These are phyloP conservation scores for Lochmaea crataegi DNA, from an alignment of 2,888 invertebrate species.

Conservation along the genomic window DNA sequence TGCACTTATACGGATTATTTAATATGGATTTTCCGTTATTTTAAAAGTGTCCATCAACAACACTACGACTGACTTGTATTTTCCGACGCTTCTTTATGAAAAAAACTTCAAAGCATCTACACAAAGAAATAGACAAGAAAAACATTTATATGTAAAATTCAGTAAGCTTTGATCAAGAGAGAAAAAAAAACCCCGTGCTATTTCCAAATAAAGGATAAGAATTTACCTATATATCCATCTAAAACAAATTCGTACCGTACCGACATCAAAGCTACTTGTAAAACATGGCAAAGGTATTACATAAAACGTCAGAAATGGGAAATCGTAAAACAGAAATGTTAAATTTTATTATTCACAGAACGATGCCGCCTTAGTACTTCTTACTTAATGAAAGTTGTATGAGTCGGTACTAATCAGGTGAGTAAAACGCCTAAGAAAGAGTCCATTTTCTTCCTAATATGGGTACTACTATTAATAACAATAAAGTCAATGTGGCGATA, in stretches of 20 bases:
- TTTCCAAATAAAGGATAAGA: slow-evolving; percentile 3
- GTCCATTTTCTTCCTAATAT: slow-evolving; percentile 63
- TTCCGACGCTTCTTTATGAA: not conserved
- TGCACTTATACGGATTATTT: no score
- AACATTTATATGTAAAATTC: not conserved
- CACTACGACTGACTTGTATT: not conserved
- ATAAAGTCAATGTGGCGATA: slow-evolving; percentile 67
- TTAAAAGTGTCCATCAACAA: slow-evolving; percentile 2
- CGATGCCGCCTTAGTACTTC: slow-evolving; percentile 13
- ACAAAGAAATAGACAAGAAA: not conserved
- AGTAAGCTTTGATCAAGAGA: not conserved
- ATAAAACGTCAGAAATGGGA: slow-evolving; percentile 57
- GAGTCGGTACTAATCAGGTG: slow-evolving; percentile 64
- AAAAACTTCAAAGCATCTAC: not conserved
- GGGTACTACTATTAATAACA: slow-evolving; percentile 66
- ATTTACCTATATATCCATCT: slow-evolving; percentile 39
- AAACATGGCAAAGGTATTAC: slow-evolving; percentile 52
- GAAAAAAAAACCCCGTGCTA: not conserved
- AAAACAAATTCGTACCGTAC: slow-evolving; percentile 52
- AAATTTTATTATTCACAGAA: slow-evolving; percentile 63
- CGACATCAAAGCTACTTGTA: slow-evolving; percentile 54
- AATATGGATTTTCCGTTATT: not conserved
- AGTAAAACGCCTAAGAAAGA: slow-evolving; percentile 63
- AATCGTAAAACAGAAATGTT: slow-evolving; percentile 61
- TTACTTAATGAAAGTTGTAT: slow-evolving; percentile 59